Base-by-base conservation (phyloP, 2,888 invertebrate species). In the Lottia gigantea region DNA sequence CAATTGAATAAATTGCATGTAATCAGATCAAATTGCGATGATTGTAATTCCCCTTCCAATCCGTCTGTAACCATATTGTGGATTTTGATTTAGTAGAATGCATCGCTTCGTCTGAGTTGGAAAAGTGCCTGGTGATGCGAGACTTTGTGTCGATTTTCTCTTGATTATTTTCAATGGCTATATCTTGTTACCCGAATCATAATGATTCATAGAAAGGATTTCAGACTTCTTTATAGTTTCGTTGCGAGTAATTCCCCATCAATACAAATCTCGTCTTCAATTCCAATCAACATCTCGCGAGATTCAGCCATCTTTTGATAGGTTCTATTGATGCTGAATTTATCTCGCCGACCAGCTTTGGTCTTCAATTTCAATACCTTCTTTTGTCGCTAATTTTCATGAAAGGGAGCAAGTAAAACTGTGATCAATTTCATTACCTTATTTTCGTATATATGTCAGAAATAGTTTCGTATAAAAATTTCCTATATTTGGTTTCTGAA, bases 1-100 rank as follows among this genome's bases (percentile, higher is more conserved):
- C 69, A 69, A 69, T 69, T 69, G 69, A 55, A 69, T 69, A 69
- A 69, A 69, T 69, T 64, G 69, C 69, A 64, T 69, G 69, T 69
- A 69, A 69, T 69, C 69, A 65, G 64, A 69, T 64, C 64, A 46
- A 64, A 47, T 46, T 63, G 45, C 23, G 69, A 65, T 61, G 40
- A 55, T 64, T 55, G 64, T 61, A 64, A 65, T 69, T 69, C 55
- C 65, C 65, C 69, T 40, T 40, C 69, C 47, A 64, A 69, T 64
- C 26, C 26, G 49, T 49, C 47, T 19, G 46, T 25, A 47, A 26
- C 19, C 45, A 61, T 49, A 69, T 69, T 65, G 55, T 23, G 31
- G 25, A 63, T 46, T 65, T 45, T 64, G 69, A 69, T 68, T 68
- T 64, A 47, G 47, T 64, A 47, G 64, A 64, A 69, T 65, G 69